These are phyloP conservation scores for Chaetodon auriga DNA, from an alignment of 2,113 vertebrate genomes.

Conservation along the genomic window DNA sequence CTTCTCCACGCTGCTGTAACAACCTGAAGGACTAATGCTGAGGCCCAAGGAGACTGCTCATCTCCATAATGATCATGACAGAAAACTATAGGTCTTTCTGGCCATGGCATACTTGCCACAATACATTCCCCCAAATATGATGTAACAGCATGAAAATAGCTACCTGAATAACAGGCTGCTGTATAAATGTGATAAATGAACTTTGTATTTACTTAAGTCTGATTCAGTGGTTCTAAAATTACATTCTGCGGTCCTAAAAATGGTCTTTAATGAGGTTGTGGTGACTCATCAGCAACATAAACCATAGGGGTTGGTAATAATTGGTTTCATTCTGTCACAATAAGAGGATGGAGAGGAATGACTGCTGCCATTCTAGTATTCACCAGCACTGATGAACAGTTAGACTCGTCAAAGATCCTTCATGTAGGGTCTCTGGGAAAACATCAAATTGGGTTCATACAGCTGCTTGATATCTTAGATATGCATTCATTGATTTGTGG, in stretches of 20 bases:
- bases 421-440: not conserved
- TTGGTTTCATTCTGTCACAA: not conserved
- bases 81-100: too few relatives aligned
- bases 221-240: not conserved
- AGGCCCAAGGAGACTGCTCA: slow-evolving; percentile 47
- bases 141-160: not conserved
- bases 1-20: slow-evolving; percentile 26
- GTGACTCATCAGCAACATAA: slow-evolving; percentile 20
- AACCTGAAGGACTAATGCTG: slow-evolving; percentile 52
- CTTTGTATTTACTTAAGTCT: not conserved
- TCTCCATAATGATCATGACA: slow-evolving; percentile 1
- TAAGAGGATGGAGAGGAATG: not conserved
- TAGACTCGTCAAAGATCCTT: not conserved
- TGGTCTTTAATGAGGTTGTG: not conserved
- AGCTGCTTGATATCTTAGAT: not conserved
- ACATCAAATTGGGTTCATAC: not conserved
- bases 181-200: not conserved
- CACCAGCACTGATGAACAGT: not conserved
- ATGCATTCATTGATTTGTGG: too few relatives aligned
- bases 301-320: not conserved
- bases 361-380: not conserved
- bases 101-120: not conserved
- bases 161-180: not conserved
- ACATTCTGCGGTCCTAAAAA: not conserved
- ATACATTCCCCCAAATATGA: not conserved